phyloP scores from a whole-genome alignment of 2,797 vertebrate genomes.

The Manis javanica region DNA sequence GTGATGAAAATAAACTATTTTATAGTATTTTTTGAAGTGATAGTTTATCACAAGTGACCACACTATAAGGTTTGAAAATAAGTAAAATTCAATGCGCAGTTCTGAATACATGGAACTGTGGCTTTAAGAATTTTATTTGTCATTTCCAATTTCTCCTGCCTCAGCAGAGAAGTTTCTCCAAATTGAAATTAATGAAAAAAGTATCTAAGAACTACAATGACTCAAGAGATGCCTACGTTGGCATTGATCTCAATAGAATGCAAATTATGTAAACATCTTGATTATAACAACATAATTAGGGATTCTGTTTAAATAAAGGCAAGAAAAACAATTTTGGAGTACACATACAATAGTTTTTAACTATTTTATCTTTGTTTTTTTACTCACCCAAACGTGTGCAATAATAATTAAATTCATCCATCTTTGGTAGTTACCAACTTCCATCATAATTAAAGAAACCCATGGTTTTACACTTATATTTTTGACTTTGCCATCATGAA shows the following conservation, averaged over 20 bases:
- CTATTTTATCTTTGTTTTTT: slow-evolving; percentile 71
- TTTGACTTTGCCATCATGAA: background rate
- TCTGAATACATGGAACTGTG: background rate
- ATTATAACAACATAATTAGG: slow-evolving; percentile 69
- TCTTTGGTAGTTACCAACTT: slow-evolving; percentile 60
- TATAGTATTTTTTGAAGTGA: background rate
- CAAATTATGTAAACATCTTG: slow-evolving; percentile 69
- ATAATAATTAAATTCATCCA: slow-evolving; percentile 30
- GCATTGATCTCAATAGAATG: slow-evolving; percentile 64
- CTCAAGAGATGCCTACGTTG: slow-evolving; percentile 61
- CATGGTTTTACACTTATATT: background rate
- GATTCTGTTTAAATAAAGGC: slow-evolving; percentile 70
- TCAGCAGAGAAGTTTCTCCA: slow-evolving; percentile 58
- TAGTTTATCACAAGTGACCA: background rate
- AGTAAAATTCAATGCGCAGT: background rate
- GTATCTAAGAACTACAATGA: slow-evolving; percentile 50
- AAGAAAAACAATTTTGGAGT: slow-evolving; percentile 65
- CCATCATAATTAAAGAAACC: background rate
- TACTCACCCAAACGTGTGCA: slow-evolving; percentile 10
- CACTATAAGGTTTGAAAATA: slow-evolving; percentile 21
- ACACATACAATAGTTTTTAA: slow-evolving; percentile 67
- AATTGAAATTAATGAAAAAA: slow-evolving; percentile 64
- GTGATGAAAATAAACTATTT: background rate
- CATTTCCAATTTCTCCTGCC: slow-evolving; percentile 27
- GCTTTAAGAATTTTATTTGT: slow-evolving; percentile 41